Evolutionary conservation across 2,113 vertebrate species (phyloP).

Genomic region (Psilopogon haemacephalus): DNA sequence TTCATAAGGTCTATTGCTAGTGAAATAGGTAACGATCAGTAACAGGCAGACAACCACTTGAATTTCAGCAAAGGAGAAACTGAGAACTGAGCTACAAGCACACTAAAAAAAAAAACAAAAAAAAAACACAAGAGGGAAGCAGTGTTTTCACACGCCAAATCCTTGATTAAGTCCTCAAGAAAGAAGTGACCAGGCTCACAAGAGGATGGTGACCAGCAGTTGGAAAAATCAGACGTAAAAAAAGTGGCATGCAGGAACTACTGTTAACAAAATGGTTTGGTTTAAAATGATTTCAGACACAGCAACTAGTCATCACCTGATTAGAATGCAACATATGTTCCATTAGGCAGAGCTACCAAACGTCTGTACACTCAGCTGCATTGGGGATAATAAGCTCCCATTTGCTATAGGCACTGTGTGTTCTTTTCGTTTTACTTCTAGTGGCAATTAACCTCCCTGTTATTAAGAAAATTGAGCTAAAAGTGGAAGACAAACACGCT

Average conservation of each 20-base stretch:
- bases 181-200: background rate
- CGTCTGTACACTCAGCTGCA: constrained; percentile 51
- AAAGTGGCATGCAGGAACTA: background rate
- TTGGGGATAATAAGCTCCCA: constrained; percentile 37
- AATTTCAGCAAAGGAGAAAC: background rate
- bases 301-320: constrained; percentile 19
- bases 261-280: background rate
- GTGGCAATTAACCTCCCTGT: constrained; percentile 54
- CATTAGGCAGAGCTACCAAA: constrained; percentile 25
- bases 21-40: background rate
- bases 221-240: background rate
- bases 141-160: background rate
- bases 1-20: background rate
- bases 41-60: background rate
- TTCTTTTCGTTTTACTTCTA: constrained; percentile 26
- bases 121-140: background rate
- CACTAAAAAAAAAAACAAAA: background rate
- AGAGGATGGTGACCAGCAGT: background rate
- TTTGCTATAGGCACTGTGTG: constrained; percentile 33
- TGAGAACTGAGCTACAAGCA: background rate
- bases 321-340: constrained; percentile 51
- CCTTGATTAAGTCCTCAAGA: background rate
- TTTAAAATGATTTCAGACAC: background rate
- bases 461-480: constrained; percentile 52
- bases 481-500: constrained; percentile 28